A percentile compares a stretch with the other conserved stretches of the same genome.
These are phyloP conservation scores for Epistrophe eligans DNA, from an alignment of 2,888 invertebrate genomes.

Conservation along the genomic window DNA sequence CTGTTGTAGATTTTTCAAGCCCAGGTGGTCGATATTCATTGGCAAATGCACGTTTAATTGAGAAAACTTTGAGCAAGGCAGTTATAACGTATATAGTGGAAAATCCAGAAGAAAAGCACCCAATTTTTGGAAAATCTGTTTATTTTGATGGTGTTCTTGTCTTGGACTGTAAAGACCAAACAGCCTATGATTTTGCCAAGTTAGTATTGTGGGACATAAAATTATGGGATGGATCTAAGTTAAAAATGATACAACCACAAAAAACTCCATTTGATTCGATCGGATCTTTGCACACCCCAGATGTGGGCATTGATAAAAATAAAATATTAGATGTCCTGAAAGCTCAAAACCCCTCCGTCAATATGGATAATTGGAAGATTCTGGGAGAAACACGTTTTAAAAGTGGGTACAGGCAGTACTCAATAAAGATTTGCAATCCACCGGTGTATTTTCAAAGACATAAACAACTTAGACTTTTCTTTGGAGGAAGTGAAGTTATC, in stretches of 20 bases:
- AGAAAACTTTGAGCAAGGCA: conserved; percentile 28
- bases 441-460: conserved; percentile 33
- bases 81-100: conserved; percentile 14
- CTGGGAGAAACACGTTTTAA: conserved; percentile 17
- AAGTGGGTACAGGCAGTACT: conserved; percentile 8
- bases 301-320: conserved; percentile 11
- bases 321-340: conserved; percentile 18
- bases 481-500: conserved; percentile 44
- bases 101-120: neutral
- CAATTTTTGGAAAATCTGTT: conserved; percentile 30
- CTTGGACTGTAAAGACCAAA: conserved; percentile 50
- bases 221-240: conserved; percentile 24
- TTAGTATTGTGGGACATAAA: conserved; percentile 15
- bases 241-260: conserved; percentile 23
- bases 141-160: conserved; percentile 50
- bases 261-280: neutral
- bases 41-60: conserved; percentile 29
- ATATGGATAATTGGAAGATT: conserved; percentile 44
- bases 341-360: conserved; percentile 42
- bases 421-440: conserved; percentile 15
- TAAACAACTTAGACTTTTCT: conserved; percentile 29
- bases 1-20: conserved; percentile 35
- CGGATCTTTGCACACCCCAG: conserved; percentile 14
- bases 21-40: conserved; percentile 36
- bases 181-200: conserved; percentile 37